Percentiles rank a stretch among this genome's conserved stretches.
Conservation (phyloP, 2,113 vertebrate species). For the Semicossyphus pulcher region DNA sequence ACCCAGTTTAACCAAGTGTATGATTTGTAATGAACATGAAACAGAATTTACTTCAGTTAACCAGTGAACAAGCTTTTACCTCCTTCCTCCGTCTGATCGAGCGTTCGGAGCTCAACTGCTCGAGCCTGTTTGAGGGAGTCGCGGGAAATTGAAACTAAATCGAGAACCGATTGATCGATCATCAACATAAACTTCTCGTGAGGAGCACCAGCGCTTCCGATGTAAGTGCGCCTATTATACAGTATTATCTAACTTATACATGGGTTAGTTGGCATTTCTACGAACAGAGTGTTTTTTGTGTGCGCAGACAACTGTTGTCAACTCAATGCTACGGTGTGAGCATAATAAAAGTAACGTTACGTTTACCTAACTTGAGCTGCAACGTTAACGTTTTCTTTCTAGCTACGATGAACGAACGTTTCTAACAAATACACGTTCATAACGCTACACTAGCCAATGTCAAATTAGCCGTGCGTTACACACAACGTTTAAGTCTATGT, state of each 20-base stretch:
- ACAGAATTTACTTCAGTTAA: too few relatives aligned
- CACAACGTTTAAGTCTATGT: not conserved
- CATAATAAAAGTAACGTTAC: too few relatives aligned
- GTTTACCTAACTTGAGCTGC: too few relatives aligned
- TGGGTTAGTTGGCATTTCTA: not conserved
- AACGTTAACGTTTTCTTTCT: not conserved
- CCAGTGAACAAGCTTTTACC: too few relatives aligned
- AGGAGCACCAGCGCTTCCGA: not conserved
- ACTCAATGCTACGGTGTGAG: not conserved
- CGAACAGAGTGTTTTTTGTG: not conserved
- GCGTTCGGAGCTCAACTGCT: conserved; percentile 16
- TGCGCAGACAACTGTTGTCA: not conserved
- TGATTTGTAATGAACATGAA: too few relatives aligned
- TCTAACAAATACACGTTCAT: too few relatives aligned
- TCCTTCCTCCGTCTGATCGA: conserved; percentile 14
- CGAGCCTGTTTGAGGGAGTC: conserved; percentile 12
- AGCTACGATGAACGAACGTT: not conserved
- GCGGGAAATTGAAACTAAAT: conserved; percentile 69
- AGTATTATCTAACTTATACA: too few relatives aligned
- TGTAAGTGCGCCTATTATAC: not conserved
- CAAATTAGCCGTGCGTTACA: not conserved
- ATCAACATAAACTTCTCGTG: conserved; percentile 35
- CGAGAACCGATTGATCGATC: conserved; percentile 43
- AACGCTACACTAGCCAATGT: too few relatives aligned
- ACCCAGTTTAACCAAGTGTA: too few relatives aligned